Evolutionary conservation across 2,113 vertebrate genomes (phyloP).

Genomic region (Trogon melanurus): DNA sequence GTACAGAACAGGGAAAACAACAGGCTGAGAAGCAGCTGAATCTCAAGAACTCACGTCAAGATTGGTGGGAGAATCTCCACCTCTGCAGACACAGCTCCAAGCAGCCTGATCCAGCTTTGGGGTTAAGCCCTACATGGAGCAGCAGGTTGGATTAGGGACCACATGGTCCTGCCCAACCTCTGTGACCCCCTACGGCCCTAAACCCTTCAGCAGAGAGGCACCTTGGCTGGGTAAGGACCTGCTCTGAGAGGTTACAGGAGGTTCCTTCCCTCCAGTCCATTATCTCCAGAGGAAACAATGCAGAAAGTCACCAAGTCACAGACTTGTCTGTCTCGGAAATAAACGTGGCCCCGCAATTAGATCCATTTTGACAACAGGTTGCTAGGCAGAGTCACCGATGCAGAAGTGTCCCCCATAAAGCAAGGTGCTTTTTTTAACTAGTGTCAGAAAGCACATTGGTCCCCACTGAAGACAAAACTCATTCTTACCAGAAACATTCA

Average conservation of each 20-base stretch:
- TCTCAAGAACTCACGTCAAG: not conserved
- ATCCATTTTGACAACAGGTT: not conserved
- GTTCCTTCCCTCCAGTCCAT: not conserved
- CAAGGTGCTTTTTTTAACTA: not conserved
- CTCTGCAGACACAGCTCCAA: not conserved
- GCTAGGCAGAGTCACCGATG: not conserved
- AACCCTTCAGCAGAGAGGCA: not conserved
- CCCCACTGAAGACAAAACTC: not conserved
- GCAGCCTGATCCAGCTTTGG: not conserved
- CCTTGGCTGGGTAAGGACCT: not conserved
- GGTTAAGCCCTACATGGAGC: not conserved
- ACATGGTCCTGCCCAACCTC: not conserved
- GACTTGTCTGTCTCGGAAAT: not conserved
- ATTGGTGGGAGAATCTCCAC: not conserved
- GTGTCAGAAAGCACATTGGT: not conserved
- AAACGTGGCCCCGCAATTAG: not conserved
- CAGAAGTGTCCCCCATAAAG: not conserved
- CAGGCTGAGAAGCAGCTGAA: not conserved
- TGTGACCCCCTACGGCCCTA: not conserved
- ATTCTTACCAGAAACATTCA: constrained; percentile 93
- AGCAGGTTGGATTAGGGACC: not conserved
- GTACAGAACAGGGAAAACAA: not conserved
- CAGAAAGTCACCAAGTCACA: not conserved
- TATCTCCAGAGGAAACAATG: not conserved
- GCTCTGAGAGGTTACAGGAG: not conserved